Evolutionary conservation across 2,113 vertebrate genomes (phyloP).

Genomic region (Salvelinus namaycush): DNA sequence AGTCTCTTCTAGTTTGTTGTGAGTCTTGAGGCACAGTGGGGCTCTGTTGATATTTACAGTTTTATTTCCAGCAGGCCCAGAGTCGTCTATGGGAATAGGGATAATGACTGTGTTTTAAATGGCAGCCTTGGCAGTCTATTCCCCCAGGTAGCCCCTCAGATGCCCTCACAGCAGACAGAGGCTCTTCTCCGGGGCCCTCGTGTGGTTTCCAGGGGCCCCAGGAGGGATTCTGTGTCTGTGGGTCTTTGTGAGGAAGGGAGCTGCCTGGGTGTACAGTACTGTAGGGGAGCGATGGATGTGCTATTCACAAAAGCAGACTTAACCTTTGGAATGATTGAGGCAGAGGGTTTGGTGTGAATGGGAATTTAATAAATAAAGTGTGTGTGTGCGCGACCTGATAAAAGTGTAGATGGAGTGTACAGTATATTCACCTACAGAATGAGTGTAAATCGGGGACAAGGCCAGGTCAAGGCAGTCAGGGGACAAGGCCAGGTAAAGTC

Average conservation of each 20-base stretch:
- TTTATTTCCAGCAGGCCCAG: constrained; percentile 58
- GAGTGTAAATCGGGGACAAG: neutral
- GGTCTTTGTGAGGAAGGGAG: neutral
- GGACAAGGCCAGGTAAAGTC: no score
- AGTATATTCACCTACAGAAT: neutral
- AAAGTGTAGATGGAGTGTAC: no score
- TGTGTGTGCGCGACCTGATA: neutral
- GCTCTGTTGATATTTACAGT: constrained; percentile 54
- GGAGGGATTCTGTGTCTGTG: constrained; percentile 14
- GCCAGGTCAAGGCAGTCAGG: no score
- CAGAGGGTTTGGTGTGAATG: neutral
- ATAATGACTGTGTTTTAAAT: constrained; percentile 69
- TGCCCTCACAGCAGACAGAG: neutral
- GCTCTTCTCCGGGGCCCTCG: constrained; percentile 38
- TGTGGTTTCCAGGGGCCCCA: constrained; percentile 32
- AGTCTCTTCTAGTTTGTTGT: no score
- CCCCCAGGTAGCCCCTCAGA: constrained; percentile 30
- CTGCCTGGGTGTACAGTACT: neutral
- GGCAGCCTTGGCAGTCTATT: constrained; percentile 42
- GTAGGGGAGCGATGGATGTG: neutral
- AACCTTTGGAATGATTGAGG: neutral
- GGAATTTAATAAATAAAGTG: neutral
- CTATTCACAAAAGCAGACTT: neutral
- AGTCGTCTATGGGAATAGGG: constrained; percentile 37
- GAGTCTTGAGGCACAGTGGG: neutral